Percentiles rank a stretch among this genome's conserved stretches.
Evolutionary conservation across 1,140 invertebrate species (phyloP).

Genomic region (Drosophila kohkoa): DNA sequence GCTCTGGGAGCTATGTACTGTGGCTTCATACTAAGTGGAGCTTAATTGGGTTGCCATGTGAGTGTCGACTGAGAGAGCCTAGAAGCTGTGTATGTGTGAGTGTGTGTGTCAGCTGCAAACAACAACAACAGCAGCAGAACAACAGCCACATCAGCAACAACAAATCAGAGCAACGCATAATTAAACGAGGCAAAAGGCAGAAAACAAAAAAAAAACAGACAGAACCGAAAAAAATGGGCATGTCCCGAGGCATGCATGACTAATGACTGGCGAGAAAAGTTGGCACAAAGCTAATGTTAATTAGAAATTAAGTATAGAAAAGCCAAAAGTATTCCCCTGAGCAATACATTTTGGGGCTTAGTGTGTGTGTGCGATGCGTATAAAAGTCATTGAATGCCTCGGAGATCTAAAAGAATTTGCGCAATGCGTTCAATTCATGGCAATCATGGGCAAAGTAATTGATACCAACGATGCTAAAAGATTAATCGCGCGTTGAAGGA

Average conservation of each 20-base stretch:
- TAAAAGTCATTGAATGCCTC: neutral
- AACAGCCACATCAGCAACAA: conserved; percentile 4
- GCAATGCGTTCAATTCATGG: neutral
- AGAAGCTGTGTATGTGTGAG: conserved; percentile 1
- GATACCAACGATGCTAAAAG: neutral
- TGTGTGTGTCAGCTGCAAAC: conserved; percentile 16
- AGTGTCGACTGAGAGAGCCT: conserved; percentile 9
- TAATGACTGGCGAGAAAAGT: conserved; percentile 42
- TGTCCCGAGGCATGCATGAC: conserved; percentile 41
- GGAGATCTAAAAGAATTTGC: conserved; percentile 5
- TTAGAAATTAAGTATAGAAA: conserved; percentile 41
- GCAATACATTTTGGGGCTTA: conserved; percentile 9
- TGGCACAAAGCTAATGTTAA: conserved; percentile 47
- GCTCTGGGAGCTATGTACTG: conserved; percentile 45
- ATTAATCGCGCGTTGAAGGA: neutral
- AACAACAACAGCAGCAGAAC: conserved; percentile 22
- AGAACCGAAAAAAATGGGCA: neutral
- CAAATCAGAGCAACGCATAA: conserved; percentile 56
- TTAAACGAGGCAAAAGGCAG: conserved; percentile 33
- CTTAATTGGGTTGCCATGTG: conserved; percentile 67
- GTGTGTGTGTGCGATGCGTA: neutral
- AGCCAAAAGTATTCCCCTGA: conserved; percentile 26
- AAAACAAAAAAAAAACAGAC: conserved; percentile 7
- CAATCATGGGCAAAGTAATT: neutral
- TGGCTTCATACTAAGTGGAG: conserved; percentile 52